A percentile compares a stretch with the other conserved stretches of the same genome.
Conservation (phyloP, 2,888 invertebrate genomes). For the Dolomedes plantarius region DNA sequence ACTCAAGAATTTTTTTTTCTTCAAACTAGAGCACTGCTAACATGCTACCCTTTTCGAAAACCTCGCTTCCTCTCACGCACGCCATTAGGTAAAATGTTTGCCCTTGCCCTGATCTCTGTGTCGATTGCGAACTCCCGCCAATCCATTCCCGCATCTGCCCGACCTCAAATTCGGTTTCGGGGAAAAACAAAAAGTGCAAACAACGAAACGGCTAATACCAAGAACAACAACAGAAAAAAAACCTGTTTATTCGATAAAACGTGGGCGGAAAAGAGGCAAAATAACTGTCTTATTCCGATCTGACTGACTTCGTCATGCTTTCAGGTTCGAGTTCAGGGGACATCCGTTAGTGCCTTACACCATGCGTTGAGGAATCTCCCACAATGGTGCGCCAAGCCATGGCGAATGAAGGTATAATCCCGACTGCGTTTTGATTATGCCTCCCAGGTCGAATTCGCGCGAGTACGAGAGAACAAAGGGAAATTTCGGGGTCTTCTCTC, state of each 20-base stretch:
- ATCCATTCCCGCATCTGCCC: no score
- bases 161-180: no score
- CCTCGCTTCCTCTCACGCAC: no score
- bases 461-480: constrained; percentile 44
- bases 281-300: constrained; percentile 45
- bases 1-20: no score
- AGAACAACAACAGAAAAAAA: constrained; percentile 19
- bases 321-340: constrained; percentile 4
- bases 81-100: no score
- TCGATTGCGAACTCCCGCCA: no score
- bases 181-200: neutral
- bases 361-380: constrained; percentile 44
- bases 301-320: constrained; percentile 38
- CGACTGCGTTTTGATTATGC: constrained; percentile 25
- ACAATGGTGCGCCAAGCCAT: constrained; percentile 32
- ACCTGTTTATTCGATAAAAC: constrained; percentile 38
- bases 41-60: no score
- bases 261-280: constrained; percentile 52
- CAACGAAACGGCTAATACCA: neutral
- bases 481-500: neutral
- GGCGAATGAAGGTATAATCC: constrained; percentile 54
- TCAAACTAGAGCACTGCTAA: no score
- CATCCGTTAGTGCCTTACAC: constrained; percentile 46
- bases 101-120: no score
- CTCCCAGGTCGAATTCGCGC: constrained; percentile 27